Evolutionary conservation across 2,113 vertebrate genomes (phyloP).

Genomic region (Sciurus niger): DNA sequence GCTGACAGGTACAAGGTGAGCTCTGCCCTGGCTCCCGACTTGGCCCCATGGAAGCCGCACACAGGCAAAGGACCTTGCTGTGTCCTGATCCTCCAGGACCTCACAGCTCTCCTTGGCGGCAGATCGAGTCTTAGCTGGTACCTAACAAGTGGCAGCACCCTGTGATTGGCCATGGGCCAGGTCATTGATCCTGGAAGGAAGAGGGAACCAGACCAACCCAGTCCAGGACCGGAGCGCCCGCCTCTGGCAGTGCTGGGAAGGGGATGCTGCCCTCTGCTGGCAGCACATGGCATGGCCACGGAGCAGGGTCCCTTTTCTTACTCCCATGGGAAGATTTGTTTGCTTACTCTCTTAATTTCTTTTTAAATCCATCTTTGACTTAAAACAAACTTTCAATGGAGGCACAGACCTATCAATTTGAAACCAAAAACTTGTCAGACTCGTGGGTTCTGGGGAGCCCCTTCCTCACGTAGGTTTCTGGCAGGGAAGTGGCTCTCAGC

Average conservation of each 20-base stretch:
- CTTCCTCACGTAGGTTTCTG: background rate
- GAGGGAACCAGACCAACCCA: too few relatives aligned
- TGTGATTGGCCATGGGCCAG: background rate
- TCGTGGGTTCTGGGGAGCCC: background rate
- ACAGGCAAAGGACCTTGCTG: background rate
- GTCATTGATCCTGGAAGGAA: background rate
- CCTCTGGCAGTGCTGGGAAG: too few relatives aligned
- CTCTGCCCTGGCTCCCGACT: rapidly evolving
- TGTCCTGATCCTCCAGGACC: rapidly evolving
- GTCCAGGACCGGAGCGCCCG: background rate
- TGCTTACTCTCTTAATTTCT: background rate
- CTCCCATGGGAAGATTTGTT: rapidly evolving
- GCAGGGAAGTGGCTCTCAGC: too few relatives aligned
- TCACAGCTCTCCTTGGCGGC: background rate
- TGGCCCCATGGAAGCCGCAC: background rate
- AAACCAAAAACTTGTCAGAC: background rate
- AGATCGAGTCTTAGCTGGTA: background rate
- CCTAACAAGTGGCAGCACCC: too few relatives aligned
- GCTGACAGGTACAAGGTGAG: constrained; percentile 89
- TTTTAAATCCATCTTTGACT: background rate
- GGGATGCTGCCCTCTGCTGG: constrained; percentile 70
- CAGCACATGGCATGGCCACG: rapidly evolving
- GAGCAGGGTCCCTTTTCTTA: too few relatives aligned
- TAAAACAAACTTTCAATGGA: background rate
- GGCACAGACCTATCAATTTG: background rate